Conservation (phyloP, 2,888 invertebrate genomes). For the Drosophila putrida region DNA sequence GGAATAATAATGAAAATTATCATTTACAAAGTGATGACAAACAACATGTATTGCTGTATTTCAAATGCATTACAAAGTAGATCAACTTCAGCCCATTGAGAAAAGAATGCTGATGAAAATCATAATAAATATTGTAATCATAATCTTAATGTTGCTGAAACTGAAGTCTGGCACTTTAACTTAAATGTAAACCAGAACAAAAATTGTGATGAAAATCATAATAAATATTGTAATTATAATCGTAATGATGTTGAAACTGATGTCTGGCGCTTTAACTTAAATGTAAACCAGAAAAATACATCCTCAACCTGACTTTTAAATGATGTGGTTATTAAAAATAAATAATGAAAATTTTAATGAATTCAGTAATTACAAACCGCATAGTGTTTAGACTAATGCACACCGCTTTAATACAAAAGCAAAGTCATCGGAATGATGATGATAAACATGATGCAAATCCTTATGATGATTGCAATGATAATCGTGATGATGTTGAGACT, state of each 20-base stretch:
- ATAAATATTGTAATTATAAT: constrained; percentile 5
- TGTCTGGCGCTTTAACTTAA: not conserved
- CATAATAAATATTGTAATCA: constrained; percentile 47
- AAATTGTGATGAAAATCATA: not conserved
- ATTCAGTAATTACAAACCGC: not conserved
- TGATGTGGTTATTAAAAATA: not conserved
- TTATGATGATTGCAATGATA: constrained; percentile 49
- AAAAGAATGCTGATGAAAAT: constrained; percentile 29
- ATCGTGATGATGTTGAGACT: constrained; percentile 26
- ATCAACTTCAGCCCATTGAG: not conserved
- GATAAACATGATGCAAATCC: constrained; percentile 15
- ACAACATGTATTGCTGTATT: constrained; percentile 53
- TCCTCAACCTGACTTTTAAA: no score
- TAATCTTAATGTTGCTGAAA: constrained; percentile 24
- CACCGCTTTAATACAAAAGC: not conserved
- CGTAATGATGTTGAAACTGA: constrained; percentile 2
- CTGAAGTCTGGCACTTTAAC: constrained; percentile 50
- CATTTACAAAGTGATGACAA: constrained; percentile 45
- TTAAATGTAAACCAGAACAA: constrained; percentile 60
- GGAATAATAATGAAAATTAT: constrained; percentile 21
- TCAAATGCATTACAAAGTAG: constrained; percentile 56
- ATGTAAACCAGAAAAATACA: not conserved
- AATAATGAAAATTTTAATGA: not conserved
- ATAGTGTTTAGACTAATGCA: not conserved
- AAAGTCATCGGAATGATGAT: not conserved